Percentiles rank a stretch among this genome's conserved stretches.
Evolutionary conservation across 2,888 invertebrate species (phyloP).

Genomic region (Galeruca laticollis): DNA sequence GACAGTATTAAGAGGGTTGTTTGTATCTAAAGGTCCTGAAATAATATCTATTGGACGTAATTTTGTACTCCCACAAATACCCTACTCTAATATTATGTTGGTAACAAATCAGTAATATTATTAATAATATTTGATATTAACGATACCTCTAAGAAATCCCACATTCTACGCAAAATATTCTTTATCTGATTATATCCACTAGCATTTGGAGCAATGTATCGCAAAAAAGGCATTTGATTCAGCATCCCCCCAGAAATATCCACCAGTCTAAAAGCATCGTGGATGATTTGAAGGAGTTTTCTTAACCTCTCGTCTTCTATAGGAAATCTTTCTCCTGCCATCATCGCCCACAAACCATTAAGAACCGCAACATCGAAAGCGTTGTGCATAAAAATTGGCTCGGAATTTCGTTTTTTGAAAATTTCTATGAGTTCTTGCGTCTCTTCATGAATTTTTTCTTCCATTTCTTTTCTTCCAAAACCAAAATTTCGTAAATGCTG

Average conservation of each 20-base stretch:
- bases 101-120: no score
- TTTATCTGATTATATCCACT: slow-evolving; percentile 73
- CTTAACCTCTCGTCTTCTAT: slow-evolving; percentile 71
- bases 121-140: not conserved
- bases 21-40: no score
- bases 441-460: slow-evolving; percentile 72
- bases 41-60: no score
- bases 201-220: slow-evolving; percentile 73
- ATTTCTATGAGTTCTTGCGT: slow-evolving; percentile 68
- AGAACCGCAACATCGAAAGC: slow-evolving; percentile 74
- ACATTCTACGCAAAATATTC: slow-evolving; percentile 69
- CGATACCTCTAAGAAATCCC: slow-evolving; percentile 69
- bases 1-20: no score
- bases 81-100: no score
- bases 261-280: slow-evolving; percentile 73
- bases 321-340: slow-evolving; percentile 73
- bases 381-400: slow-evolving; percentile 64
- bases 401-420: slow-evolving; percentile 60
- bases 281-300: slow-evolving; percentile 71
- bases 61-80: no score
- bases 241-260: slow-evolving; percentile 78
- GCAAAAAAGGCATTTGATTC: slow-evolving; percentile 77
- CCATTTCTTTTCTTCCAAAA: slow-evolving; percentile 74
- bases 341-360: slow-evolving; percentile 78
- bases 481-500: slow-evolving; percentile 76